Evolutionary conservation across 2,888 invertebrate species (phyloP).

Genomic region (Glyphotaelius pellucidus): DNA sequence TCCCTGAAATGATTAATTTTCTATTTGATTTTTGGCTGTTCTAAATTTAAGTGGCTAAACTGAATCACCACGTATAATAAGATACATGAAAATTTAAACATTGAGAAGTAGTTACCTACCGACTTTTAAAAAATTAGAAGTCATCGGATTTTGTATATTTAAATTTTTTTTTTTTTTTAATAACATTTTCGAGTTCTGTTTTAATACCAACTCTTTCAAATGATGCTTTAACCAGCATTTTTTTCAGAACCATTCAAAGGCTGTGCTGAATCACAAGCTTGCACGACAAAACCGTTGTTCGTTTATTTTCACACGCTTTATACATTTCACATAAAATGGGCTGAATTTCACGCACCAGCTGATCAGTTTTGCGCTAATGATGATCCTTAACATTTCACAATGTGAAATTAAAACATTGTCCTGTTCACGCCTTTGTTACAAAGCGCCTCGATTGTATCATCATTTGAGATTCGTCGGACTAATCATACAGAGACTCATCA

Average conservation of each 20-base stretch:
- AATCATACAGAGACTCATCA: slow-evolving; percentile 30
- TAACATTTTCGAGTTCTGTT: too few relatives aligned
- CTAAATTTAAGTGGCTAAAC: too few relatives aligned
- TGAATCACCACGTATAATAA: too few relatives aligned
- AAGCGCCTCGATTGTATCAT: slow-evolving; percentile 16
- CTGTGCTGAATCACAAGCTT: background rate
- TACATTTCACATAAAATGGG: background rate
- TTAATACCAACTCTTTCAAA: too few relatives aligned
- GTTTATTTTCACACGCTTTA: background rate
- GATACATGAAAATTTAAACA: too few relatives aligned
- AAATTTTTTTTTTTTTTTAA: too few relatives aligned
- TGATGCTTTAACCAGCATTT: too few relatives aligned
- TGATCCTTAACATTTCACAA: slow-evolving; percentile 2
- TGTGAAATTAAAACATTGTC: background rate
- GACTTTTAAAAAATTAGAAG: too few relatives aligned
- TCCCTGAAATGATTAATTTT: too few relatives aligned
- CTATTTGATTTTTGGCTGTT: too few relatives aligned
- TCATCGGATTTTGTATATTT: background rate
- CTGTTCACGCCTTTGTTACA: background rate
- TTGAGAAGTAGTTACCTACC: too few relatives aligned
- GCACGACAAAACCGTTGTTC: background rate
- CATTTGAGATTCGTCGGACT: slow-evolving; percentile 20
- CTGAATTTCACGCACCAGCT: background rate
- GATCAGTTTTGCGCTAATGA: background rate
- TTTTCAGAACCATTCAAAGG: background rate